A percentile compares a stretch with the other conserved stretches of the same genome.
Conservation (phyloP, 2,113 vertebrate species). For the Struthidea cinerea region DNA sequence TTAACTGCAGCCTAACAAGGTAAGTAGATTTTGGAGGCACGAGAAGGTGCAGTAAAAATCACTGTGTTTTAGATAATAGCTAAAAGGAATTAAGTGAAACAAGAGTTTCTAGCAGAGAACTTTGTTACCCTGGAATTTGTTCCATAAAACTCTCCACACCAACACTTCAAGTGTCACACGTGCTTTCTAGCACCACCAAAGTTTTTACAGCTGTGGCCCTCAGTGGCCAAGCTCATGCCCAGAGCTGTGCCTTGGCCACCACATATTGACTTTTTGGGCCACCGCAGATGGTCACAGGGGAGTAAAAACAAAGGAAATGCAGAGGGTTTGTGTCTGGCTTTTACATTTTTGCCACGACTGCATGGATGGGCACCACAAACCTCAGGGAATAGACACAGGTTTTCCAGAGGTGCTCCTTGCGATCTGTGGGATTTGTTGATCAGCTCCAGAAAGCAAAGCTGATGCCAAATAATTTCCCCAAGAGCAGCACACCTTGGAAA, state of each 20-base stretch:
- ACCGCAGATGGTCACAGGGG: not conserved
- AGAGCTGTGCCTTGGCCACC: not conserved
- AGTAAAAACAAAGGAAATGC: not conserved
- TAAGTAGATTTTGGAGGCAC: fast-evolving
- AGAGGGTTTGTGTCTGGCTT: not conserved
- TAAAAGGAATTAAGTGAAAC: not conserved
- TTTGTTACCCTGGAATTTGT: not conserved
- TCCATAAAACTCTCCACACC: not conserved
- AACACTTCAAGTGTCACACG: not conserved
- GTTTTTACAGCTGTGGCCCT: not conserved
- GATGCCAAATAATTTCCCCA: not conserved
- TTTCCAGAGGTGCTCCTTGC: fast-evolving
- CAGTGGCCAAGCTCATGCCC: not conserved
- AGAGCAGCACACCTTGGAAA: not conserved
- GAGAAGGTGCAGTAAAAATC: not conserved
- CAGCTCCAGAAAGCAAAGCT: not conserved
- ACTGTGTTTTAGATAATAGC: not conserved
- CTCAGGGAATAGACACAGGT: not conserved
- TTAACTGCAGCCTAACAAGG: not conserved
- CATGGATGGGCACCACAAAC: not conserved
- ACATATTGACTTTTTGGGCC: not conserved
- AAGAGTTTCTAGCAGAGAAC: not conserved
- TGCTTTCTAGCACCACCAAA: not conserved
- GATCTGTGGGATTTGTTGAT: not conserved
- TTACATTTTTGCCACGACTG: not conserved